Conservation (phyloP, 2,113 vertebrate species). For the Engystomops pustulosus region DNA sequence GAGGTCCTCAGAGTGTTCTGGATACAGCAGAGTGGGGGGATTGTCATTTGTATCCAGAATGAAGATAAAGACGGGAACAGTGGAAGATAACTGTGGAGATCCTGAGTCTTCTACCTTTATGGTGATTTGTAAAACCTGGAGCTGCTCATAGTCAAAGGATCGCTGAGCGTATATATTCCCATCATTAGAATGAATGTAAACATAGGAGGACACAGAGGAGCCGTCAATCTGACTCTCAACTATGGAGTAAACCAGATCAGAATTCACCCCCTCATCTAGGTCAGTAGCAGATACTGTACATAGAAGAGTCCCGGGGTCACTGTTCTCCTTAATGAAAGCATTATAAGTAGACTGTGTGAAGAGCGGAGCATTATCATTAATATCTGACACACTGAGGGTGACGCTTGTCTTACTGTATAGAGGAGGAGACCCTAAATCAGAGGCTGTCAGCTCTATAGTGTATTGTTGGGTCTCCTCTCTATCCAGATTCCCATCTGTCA, state of each 20-base stretch:
- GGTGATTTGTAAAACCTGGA: constrained; percentile 2
- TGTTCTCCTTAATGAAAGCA: constrained; percentile 56
- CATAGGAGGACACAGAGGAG: constrained; percentile 58
- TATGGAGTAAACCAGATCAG: constrained; percentile 71
- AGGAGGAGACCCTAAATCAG: constrained; percentile 9
- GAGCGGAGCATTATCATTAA: constrained; percentile 15
- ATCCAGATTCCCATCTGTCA: constrained; percentile 3
- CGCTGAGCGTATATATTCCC: constrained; percentile 66
- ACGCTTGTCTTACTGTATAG: constrained; percentile 8
- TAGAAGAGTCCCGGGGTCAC: constrained; percentile 67
- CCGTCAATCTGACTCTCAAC: constrained; percentile 67
- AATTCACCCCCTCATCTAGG: constrained; percentile 60
- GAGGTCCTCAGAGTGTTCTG: not conserved
- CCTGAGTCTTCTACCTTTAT: not conserved
- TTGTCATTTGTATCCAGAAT: constrained; percentile 20
- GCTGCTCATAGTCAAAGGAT: not conserved
- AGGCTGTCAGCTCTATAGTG: not conserved
- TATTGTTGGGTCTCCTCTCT: constrained; percentile 7
- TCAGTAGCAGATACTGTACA: constrained; percentile 77
- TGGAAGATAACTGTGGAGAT: not conserved
- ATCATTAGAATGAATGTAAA: constrained; percentile 75
- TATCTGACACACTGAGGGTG: constrained; percentile 3
- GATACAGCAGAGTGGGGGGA: not conserved
- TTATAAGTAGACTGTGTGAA: constrained; percentile 18
- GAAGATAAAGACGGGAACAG: not conserved